These are phyloP conservation scores for Abscondita cerata DNA, from an alignment of 2,888 invertebrate species.

Conservation along the genomic window DNA sequence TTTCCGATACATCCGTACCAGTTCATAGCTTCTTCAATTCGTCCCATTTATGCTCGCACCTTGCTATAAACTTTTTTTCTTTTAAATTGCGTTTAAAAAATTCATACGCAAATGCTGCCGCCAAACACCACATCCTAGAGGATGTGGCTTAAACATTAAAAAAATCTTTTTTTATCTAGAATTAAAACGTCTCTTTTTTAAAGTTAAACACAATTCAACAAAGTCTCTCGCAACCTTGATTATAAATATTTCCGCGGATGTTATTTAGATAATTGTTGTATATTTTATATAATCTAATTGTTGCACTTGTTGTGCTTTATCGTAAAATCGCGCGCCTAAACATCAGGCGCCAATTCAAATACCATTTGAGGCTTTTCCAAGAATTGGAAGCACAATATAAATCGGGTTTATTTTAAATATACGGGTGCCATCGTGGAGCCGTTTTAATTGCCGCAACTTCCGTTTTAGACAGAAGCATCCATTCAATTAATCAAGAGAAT, in stretches of 20 bases:
- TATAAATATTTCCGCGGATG: background rate
- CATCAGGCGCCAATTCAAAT: background rate
- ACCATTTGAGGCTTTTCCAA: background rate
- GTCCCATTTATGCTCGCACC: too few species aligned
- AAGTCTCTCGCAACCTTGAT: background rate
- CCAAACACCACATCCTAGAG: background rate
- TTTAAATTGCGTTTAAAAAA: too few species aligned
- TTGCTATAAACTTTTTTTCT: too few species aligned
- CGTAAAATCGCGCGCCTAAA: background rate
- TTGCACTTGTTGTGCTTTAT: too few species aligned
- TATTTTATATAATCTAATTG: too few species aligned
- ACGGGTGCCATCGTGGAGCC: slow-evolving; percentile 34
- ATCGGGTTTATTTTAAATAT: slow-evolving; percentile 17
- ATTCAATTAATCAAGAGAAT: slow-evolving; percentile 32
- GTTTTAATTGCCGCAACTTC: slow-evolving; percentile 44
- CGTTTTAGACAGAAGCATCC: slow-evolving; percentile 40
- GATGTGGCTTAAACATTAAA: slow-evolving; percentile 4
- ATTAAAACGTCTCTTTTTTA: too few species aligned
- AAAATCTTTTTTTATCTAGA: too few species aligned
- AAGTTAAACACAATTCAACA: background rate
- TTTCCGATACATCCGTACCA: slow-evolving; percentile 7
- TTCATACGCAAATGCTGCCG: too few species aligned
- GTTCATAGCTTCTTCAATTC: too few species aligned
- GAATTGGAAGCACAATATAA: slow-evolving; percentile 2
- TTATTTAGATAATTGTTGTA: background rate